Evolutionary conservation across 2,113 vertebrate species (phyloP).

Genomic region (Trichomycterus rosablanca): DNA sequence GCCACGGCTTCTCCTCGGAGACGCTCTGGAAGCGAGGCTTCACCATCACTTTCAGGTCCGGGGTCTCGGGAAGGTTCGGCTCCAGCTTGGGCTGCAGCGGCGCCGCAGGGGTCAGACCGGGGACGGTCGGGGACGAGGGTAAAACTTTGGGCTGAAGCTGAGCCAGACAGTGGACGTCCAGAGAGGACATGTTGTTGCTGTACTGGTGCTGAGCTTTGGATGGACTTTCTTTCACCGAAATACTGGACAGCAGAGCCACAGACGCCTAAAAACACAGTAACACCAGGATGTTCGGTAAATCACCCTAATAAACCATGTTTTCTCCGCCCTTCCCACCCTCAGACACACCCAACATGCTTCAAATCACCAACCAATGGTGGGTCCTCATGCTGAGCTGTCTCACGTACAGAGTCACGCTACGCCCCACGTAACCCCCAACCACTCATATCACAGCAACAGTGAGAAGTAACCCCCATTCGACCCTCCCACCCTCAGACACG

Average conservation of each 20-base stretch:
- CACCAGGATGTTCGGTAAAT: too few relatives aligned
- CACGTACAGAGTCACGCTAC: too few relatives aligned
- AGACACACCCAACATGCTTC: too few relatives aligned
- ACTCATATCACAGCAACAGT: too few relatives aligned
- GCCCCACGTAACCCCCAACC: too few relatives aligned
- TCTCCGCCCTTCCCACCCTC: too few relatives aligned
- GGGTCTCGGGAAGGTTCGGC: slow-evolving; percentile 75
- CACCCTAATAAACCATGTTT: too few relatives aligned
- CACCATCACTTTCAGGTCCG: slow-evolving; percentile 82
- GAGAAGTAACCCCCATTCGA: too few relatives aligned
- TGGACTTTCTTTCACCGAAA: slow-evolving; percentile 67
- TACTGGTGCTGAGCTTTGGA: slow-evolving; percentile 85
- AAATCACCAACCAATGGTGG: too few relatives aligned
- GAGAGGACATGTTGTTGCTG: slow-evolving; percentile 87
- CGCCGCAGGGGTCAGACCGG: slow-evolving; percentile 76
- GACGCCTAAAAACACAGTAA: slow-evolving; percentile 64
- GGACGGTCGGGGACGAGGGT: slow-evolving; percentile 68
- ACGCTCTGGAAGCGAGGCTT: slow-evolving; percentile 78
- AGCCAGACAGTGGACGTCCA: slow-evolving; percentile 90
- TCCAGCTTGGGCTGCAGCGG: slow-evolving; percentile 76
- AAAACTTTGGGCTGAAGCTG: slow-evolving; percentile 81
- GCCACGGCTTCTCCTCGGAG: slow-evolving; percentile 55
- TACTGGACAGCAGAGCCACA: slow-evolving; percentile 62
- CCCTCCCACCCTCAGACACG: too few relatives aligned
- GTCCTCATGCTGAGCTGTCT: too few relatives aligned